Conservation (phyloP, 2,797 vertebrate species). For the Sciurus carolinensis region DNA sequence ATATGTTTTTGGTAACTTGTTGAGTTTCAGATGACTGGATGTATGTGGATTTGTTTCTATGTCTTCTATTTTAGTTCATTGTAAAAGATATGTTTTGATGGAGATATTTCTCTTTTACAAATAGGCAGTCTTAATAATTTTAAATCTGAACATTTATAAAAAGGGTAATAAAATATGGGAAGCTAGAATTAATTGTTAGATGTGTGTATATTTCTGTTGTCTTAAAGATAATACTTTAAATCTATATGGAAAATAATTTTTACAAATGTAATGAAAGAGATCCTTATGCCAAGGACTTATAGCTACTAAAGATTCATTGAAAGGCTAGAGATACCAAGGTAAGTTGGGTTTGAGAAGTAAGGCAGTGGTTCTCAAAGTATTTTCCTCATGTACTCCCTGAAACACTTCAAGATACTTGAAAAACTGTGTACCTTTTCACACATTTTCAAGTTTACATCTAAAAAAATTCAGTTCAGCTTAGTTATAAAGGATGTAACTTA, state of each 20-base stretch:
- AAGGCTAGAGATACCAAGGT: neutral
- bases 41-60: no score
- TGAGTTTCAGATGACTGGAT: no score
- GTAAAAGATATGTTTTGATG: neutral
- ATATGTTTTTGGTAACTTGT: no score
- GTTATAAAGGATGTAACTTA: slow-evolving; percentile 16
- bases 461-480: neutral
- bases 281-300: neutral
- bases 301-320: neutral
- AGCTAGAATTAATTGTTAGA: neutral
- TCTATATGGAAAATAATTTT: neutral
- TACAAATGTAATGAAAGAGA: slow-evolving; percentile 17
- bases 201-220: neutral
- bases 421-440: neutral
- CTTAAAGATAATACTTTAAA: neutral
- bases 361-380: neutral
- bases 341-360: no score
- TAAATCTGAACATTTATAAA: neutral
- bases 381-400: neutral
- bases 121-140: neutral
- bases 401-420: neutral
- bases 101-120: neutral
- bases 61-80: no score
- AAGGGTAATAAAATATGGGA: neutral
- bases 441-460: slow-evolving; percentile 33